Percentiles rank a stretch among this genome's conserved stretches.
Evolutionary conservation across 2,113 vertebrate species (phyloP).

Genomic region (Nothobranchius kuhntae): DNA sequence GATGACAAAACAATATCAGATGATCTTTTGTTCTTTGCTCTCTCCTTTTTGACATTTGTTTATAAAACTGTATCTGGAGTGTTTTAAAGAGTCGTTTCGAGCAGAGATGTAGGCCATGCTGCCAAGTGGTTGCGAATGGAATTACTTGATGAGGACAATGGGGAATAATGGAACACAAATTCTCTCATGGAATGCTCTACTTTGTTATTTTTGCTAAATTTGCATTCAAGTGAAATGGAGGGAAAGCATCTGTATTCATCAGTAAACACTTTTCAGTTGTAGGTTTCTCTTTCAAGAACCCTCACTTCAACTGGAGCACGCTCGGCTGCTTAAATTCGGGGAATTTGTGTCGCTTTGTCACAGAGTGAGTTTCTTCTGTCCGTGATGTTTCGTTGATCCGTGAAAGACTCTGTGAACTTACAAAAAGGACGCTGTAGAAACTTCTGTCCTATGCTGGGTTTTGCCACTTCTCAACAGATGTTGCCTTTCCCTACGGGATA

Average conservation of each 20-base stretch:
- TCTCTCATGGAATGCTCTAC: slow-evolving; percentile 23
- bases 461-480: slow-evolving; percentile 37
- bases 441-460: slow-evolving; percentile 11
- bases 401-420: slow-evolving; percentile 5
- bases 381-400: slow-evolving; percentile 16
- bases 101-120: neutral
- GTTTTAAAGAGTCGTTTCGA: neutral
- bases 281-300: too few relatives aligned
- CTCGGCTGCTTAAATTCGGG: slow-evolving; percentile 21
- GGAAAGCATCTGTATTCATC: too few relatives aligned
- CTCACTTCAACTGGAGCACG: neutral
- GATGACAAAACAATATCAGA: slow-evolving; percentile 3
- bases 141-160: neutral
- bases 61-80: neutral
- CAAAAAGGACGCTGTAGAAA: slow-evolving; percentile 23
- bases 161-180: slow-evolving; percentile 12
- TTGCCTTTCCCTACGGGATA: neutral
- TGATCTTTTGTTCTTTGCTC: slow-evolving; percentile 10
- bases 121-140: slow-evolving; percentile 1
- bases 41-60: slow-evolving; percentile 3
- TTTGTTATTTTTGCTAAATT: slow-evolving; percentile 1
- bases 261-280: too few relatives aligned
- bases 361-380: neutral
- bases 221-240: neutral
- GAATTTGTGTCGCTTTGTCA: neutral